These are phyloP conservation scores for Phalacrocorax brasilianus DNA, from an alignment of 2,113 vertebrate genomes.

Conservation along the genomic window DNA sequence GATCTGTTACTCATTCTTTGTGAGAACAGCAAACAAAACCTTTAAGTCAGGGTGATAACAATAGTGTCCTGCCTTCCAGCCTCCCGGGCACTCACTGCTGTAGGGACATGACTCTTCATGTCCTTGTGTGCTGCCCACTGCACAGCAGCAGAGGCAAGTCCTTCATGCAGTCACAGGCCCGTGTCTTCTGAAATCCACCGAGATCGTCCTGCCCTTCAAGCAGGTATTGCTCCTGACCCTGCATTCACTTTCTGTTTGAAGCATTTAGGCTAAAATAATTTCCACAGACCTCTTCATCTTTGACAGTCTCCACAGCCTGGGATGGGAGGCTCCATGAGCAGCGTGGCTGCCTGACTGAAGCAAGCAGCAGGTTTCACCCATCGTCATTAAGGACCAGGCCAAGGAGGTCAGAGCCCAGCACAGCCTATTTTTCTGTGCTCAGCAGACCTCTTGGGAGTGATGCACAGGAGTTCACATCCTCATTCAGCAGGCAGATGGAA, in stretches of 20 bases:
- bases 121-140: background rate
- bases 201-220: background rate
- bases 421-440: background rate
- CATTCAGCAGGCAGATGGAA: background rate
- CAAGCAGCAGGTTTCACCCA: background rate
- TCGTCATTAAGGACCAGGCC: rapidly evolving
- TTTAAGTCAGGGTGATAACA: background rate
- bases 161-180: background rate
- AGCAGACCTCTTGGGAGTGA: background rate
- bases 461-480: background rate
- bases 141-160: background rate
- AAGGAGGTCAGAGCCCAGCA: background rate
- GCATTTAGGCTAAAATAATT: background rate
- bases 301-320: background rate
- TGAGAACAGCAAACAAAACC: conserved; percentile 24
- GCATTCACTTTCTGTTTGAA: background rate
- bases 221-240: background rate
- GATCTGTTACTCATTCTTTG: background rate
- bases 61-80: background rate
- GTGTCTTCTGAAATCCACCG: background rate
- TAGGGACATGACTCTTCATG: background rate
- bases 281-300: background rate
- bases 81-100: background rate
- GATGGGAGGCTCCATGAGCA: background rate
- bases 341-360: background rate